phyloP scores from a whole-genome alignment of 2,113 vertebrate species.

The Siphamia tubifer region DNA sequence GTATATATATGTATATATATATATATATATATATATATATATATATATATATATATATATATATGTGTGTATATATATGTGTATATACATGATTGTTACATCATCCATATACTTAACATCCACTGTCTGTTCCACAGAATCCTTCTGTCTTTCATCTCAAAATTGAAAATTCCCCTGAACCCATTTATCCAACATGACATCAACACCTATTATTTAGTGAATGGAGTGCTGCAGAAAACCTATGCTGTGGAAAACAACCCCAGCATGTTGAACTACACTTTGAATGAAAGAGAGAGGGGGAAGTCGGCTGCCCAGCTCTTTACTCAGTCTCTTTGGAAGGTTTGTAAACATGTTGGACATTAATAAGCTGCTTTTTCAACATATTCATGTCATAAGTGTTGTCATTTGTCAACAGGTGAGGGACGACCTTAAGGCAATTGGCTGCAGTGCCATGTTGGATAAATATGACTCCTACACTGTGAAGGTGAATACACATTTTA shows the following conservation, averaged over 20 bases:
- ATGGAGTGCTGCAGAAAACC: constrained; percentile 63
- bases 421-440: constrained; percentile 65
- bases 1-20: too few species aligned
- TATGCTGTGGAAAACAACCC: constrained; percentile 69
- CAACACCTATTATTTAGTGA: constrained; percentile 79
- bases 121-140: constrained; percentile 60
- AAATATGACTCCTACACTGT: constrained; percentile 81
- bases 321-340: constrained; percentile 71
- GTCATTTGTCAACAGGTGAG: constrained; percentile 61
- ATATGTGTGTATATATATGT: too few species aligned
- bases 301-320: constrained; percentile 73
- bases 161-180: constrained; percentile 65
- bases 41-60: too few species aligned
- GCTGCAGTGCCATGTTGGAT: constrained; percentile 67
- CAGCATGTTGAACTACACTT: constrained; percentile 71
- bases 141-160: constrained; percentile 60
- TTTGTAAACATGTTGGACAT: neutral
- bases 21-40: too few species aligned
- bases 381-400: neutral
- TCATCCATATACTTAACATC: neutral
- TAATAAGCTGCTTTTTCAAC: neutral
- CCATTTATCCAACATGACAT: constrained; percentile 74
- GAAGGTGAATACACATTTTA: constrained; percentile 62
- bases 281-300: constrained; percentile 67
- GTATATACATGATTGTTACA: too few species aligned